Base-by-base conservation (phyloP, 2,797 vertebrate genomes). In the Characodon lateralis region DNA sequence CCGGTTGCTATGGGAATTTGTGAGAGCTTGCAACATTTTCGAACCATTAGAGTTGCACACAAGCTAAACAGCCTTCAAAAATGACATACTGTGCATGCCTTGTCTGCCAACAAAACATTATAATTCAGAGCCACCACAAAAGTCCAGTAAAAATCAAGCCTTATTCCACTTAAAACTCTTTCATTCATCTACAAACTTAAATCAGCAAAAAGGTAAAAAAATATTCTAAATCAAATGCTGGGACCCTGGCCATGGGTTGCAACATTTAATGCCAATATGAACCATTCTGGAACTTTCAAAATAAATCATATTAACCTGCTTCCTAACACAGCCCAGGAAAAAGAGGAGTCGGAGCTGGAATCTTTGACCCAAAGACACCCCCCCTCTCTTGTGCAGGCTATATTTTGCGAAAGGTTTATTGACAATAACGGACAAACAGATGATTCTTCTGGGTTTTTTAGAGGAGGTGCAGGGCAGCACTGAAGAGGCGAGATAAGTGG, bases 401-500 rank as follows among this genome's bases (percentile, higher is more conserved):
- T 31, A 39, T 39, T 22, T 35, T 39, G 39, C 61, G 0, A 65
- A 39, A 65, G 35, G 61, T 39, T 65, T 18, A 39, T 39, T 65
- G 61, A 65, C 31, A 22, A 65, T 39, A 12, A 39, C 39, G 61
- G 18, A 65, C 61, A 65, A 10, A 39, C 31, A 65, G 31, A 39
- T 65, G 61, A 65, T 35, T 39, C 20, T 39, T 65, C 31, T 3
- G 3, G 31, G 20, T 22, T 63, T 63, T 65, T 65, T 18, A 65
- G 8, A 65, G 61, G 8, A 22, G 61, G 31, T 31, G 3, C 16
- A 35, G 18, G 31, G 39, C 1, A 3, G 18, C 16, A 39, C 16
- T 22, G 61, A 20, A 65, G 61, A 65, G 31, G 61, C 39, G 61
- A 65, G 61, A 31, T 65, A 65, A 39, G 61, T 65, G 31, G 61